A percentile compares a stretch with the other conserved stretches of the same genome.
These are phyloP conservation scores for Sinosuthora webbiana DNA, from an alignment of 2,113 vertebrate species.

Conservation along the genomic window DNA sequence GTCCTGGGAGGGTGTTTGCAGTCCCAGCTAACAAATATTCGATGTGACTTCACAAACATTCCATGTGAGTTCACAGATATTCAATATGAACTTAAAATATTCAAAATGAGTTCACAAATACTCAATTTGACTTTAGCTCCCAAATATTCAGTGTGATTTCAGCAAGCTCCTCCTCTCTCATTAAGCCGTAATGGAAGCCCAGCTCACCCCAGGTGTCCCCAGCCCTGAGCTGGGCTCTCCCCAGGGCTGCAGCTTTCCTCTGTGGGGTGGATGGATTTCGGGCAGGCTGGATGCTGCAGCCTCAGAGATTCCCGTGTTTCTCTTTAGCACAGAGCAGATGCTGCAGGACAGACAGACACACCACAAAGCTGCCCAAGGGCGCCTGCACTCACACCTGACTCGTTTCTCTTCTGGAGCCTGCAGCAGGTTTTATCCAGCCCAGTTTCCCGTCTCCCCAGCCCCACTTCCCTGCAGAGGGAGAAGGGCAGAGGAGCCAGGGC, in stretches of 20 bases:
- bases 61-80: neutral
- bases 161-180: neutral
- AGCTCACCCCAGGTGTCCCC: accelerated
- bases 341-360: accelerated
- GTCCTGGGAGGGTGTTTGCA: neutral
- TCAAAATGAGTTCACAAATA: neutral
- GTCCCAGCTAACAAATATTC: neutral
- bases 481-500: neutral
- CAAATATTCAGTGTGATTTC: neutral
- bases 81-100: neutral
- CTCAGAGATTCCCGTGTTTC: neutral
- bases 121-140: neutral
- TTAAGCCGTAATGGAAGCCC: neutral
- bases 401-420: neutral
- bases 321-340: neutral
- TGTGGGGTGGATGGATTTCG: no score
- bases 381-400: neutral
- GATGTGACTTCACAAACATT: neutral
- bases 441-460: neutral
- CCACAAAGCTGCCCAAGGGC: neutral
- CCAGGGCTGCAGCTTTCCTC: neutral
- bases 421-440: accelerated
- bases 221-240: neutral
- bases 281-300: neutral
- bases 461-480: neutral